These are phyloP conservation scores for Triplophysa siluroides DNA, from an alignment of 2,113 vertebrate species.

Conservation along the genomic window DNA sequence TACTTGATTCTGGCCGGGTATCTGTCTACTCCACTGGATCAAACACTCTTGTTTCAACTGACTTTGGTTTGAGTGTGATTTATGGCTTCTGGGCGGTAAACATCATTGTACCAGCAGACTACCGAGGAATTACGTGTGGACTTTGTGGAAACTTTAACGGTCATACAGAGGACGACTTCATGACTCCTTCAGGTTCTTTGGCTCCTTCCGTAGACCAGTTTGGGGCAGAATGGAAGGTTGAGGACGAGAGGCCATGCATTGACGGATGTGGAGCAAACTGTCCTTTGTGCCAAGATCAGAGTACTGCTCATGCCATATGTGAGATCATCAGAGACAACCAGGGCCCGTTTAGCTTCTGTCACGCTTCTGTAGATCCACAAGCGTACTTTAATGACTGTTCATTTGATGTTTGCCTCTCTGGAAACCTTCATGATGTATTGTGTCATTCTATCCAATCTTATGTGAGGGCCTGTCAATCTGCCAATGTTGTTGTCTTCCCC, in stretches of 20 bases:
- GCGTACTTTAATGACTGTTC: slow-evolving; percentile 64
- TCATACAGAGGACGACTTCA: slow-evolving; percentile 60
- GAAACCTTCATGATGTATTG: slow-evolving; percentile 44
- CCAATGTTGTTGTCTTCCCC: slow-evolving; percentile 57
- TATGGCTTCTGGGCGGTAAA: slow-evolving; percentile 56
- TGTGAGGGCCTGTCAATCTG: slow-evolving; percentile 64
- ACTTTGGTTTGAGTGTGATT: slow-evolving; percentile 63
- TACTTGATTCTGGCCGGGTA: slow-evolving; percentile 49
- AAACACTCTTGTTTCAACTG: slow-evolving; percentile 44
- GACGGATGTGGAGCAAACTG: slow-evolving; percentile 52
- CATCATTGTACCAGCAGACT: slow-evolving; percentile 58
- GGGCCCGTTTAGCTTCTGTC: slow-evolving; percentile 65
- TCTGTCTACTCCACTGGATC: slow-evolving; percentile 58
- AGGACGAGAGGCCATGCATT: slow-evolving; percentile 51
- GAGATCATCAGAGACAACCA: slow-evolving; percentile 55
- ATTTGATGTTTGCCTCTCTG: slow-evolving; percentile 64
- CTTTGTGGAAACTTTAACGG: slow-evolving; percentile 73
- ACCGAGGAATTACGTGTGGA: slow-evolving; percentile 60
- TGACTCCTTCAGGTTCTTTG: slow-evolving; percentile 49
- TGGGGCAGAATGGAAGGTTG: slow-evolving; percentile 60
- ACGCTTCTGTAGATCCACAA: slow-evolving; percentile 46
- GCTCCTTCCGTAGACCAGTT: slow-evolving; percentile 40
- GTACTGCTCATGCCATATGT: slow-evolving; percentile 51
- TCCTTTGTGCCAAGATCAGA: slow-evolving; percentile 51
- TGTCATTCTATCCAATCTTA: slow-evolving; percentile 65